phyloP scores from a whole-genome alignment of 2,888 invertebrate species.

The Dynastes maya region DNA sequence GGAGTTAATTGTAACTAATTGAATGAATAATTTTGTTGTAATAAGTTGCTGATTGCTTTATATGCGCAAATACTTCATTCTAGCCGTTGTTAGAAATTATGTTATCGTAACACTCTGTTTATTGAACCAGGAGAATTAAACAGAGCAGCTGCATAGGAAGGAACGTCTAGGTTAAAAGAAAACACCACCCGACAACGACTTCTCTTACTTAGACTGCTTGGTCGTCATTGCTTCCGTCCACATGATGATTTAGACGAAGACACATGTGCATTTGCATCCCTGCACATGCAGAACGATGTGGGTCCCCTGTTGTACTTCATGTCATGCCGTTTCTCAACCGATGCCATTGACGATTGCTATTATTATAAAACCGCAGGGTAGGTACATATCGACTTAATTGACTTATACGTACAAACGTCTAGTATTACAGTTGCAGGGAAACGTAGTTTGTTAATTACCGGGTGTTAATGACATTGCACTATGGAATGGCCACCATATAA shows the following conservation, averaged over 20 bases:
- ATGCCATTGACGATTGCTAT: constrained; percentile 8
- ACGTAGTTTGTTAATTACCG: too few species aligned
- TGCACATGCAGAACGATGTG: constrained; percentile 49
- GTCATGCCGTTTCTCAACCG: constrained; percentile 21
- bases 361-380: neutral
- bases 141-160: constrained; percentile 56
- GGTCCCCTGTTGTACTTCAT: constrained; percentile 44
- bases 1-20: too few species aligned
- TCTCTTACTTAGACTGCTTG: constrained; percentile 63
- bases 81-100: neutral
- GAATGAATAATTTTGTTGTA: too few species aligned
- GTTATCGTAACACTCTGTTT: too few species aligned
- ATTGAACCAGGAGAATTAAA: constrained; percentile 30
- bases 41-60: too few species aligned
- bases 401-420: too few species aligned
- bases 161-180: constrained; percentile 34
- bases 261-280: constrained; percentile 57
- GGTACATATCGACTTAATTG: neutral
- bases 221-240: constrained; percentile 65
- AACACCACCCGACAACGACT: constrained; percentile 30
- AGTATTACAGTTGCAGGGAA: too few species aligned
- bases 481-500: too few species aligned
- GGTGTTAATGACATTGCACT: too few species aligned
- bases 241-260: constrained; percentile 65
- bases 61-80: neutral